Percentiles rank a stretch among this genome's conserved stretches.
Evolutionary conservation across 2,113 vertebrate species (phyloP).

Genomic region (Cryptotis parvus): DNA sequence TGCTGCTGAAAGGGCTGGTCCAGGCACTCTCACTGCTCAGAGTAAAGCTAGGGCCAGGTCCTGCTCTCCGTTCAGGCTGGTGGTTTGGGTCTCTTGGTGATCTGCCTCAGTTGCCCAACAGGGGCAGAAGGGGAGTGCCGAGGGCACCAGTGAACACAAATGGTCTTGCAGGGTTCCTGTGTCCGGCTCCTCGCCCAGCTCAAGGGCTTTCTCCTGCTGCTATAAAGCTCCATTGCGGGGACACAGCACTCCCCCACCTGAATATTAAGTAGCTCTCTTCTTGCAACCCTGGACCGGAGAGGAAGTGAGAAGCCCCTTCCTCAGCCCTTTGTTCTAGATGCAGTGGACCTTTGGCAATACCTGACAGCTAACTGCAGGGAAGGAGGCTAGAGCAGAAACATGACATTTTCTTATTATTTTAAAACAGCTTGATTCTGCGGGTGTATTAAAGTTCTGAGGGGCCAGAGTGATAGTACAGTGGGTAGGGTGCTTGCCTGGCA

Average conservation of each 20-base stretch:
- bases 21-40: background rate
- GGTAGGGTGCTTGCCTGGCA: too few species aligned
- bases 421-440: constrained; percentile 27
- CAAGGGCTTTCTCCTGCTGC: background rate
- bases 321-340: background rate
- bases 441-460: constrained; percentile 19
- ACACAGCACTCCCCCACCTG: background rate
- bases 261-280: background rate
- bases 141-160: background rate
- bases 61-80: background rate
- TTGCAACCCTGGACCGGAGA: background rate
- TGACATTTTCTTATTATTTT: background rate
- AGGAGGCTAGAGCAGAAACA: constrained; percentile 5
- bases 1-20: background rate
- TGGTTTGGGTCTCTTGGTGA: background rate
- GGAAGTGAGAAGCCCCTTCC: background rate
- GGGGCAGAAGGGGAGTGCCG: background rate
- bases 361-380: constrained; percentile 10
- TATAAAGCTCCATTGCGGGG: background rate
- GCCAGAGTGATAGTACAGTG: too few species aligned
- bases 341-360: background rate
- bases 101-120: background rate
- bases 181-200: too few species aligned
- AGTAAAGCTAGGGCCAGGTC: background rate
- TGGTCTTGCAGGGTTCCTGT: background rate